Conservation (phyloP, 2,888 invertebrate species). For the Gasteruption jaculator region DNA sequence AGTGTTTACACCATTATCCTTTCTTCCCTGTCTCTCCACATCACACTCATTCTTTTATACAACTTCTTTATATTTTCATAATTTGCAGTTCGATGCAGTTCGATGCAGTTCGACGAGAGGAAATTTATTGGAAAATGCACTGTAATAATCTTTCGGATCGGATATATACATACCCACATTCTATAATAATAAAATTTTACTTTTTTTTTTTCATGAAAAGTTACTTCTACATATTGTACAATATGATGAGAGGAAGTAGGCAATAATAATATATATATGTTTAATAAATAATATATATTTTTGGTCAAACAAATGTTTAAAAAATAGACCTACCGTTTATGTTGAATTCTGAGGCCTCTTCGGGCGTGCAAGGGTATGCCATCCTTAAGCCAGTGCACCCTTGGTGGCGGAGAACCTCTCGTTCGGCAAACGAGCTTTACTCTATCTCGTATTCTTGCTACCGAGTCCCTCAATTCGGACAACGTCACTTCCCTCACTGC, state of each 20-base stretch:
- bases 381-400: conserved; percentile 49
- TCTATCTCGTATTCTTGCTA: conserved; percentile 49
- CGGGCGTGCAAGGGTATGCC: conserved; percentile 47
- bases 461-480: conserved; percentile 51
- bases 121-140: conserved; percentile 6
- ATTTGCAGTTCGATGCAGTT: too few relatives aligned
- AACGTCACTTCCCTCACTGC: conserved; percentile 49
- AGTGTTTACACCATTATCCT: too few relatives aligned
- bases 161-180: too few relatives aligned
- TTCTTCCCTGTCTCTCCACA: too few relatives aligned
- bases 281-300: too few relatives aligned
- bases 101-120: too few relatives aligned
- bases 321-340: conserved; percentile 45
- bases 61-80: too few relatives aligned
- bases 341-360: conserved; percentile 48
- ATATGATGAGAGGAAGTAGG: not conserved
- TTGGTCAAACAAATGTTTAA: not conserved
- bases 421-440: conserved; percentile 51
- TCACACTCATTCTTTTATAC: too few relatives aligned
- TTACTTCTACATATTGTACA: conserved; percentile 4
- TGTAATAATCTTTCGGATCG: too few relatives aligned
- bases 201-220: conserved; percentile 12
- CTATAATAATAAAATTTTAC: not conserved
- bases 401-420: conserved; percentile 48
- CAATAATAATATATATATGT: not conserved